Evolutionary conservation across 2,797 vertebrate genomes (phyloP).

Genomic region (Podarcis siculus): DNA sequence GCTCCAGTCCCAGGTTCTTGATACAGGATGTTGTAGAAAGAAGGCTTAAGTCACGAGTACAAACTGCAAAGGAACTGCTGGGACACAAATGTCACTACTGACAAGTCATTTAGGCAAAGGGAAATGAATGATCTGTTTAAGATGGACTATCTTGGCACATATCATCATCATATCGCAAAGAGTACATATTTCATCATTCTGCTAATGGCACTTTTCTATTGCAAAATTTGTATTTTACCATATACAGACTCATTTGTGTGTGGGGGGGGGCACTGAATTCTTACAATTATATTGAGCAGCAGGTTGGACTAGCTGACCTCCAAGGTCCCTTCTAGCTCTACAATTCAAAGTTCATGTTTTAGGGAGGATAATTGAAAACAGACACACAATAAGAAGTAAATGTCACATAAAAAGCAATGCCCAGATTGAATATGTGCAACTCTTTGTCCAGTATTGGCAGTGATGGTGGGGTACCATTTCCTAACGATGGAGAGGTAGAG

Average conservation of each 20-base stretch:
- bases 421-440: too few species aligned
- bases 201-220: constrained; percentile 46
- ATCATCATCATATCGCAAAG: constrained; percentile 24
- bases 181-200: background rate
- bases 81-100: constrained; percentile 7
- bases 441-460: too few species aligned
- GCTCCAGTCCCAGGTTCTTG: constrained; percentile 27
- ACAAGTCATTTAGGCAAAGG: constrained; percentile 59
- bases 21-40: constrained; percentile 37
- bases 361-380: too few species aligned
- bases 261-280: too few species aligned
- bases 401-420: too few species aligned
- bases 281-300: too few species aligned
- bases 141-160: constrained; percentile 44
- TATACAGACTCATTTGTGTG: constrained; percentile 1
- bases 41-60: constrained; percentile 27
- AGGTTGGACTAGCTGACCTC: too few species aligned
- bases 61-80: constrained; percentile 26
- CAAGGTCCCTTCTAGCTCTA: too few species aligned
- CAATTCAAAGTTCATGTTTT: too few species aligned
- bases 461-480: too few species aligned
- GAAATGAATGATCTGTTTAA: constrained; percentile 47
- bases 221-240: constrained; percentile 18
- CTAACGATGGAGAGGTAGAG: background rate
- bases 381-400: too few species aligned